phyloP scores from a whole-genome alignment of 2,113 vertebrate genomes.

The Lipotes vexillifer region DNA sequence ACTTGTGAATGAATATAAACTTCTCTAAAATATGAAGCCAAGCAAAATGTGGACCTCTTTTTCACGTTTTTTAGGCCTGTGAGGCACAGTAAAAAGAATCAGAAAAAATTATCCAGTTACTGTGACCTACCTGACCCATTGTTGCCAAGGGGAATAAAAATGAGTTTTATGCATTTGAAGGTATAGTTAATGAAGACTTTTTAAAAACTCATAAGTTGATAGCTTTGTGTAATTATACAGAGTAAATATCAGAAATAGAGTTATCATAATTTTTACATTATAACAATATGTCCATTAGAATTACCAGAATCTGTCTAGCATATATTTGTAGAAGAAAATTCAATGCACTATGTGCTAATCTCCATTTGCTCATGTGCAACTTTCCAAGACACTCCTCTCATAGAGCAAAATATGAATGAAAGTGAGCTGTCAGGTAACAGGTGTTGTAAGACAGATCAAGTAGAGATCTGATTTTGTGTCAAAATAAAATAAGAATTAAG shows the following conservation, averaged over 20 bases:
- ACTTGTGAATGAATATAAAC: slow-evolving; percentile 58
- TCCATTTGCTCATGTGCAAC: background rate
- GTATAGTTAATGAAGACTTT: slow-evolving; percentile 29
- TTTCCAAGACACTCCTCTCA: background rate
- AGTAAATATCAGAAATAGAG: slow-evolving; percentile 45
- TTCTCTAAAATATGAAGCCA: slow-evolving; percentile 55
- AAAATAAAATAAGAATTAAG: slow-evolving; percentile 64
- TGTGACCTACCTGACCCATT: slow-evolving; percentile 47
- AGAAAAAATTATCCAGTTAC: slow-evolving; percentile 50
- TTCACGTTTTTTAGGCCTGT: slow-evolving; percentile 50
- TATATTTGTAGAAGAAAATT: slow-evolving; percentile 32
- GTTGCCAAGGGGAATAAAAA: slow-evolving; percentile 49
- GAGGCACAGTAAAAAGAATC: slow-evolving; percentile 62
- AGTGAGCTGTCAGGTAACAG: slow-evolving; percentile 35
- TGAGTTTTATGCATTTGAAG: slow-evolving; percentile 48
- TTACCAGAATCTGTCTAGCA: background rate
- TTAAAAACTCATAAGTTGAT: slow-evolving; percentile 46
- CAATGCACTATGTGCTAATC: background rate
- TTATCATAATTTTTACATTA: slow-evolving; percentile 52
- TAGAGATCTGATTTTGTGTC: slow-evolving; percentile 65
- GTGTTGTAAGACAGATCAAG: slow-evolving; percentile 60
- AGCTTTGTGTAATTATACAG: slow-evolving; percentile 48
- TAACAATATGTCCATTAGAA: slow-evolving; percentile 44
- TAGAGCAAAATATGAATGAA: slow-evolving; percentile 47
- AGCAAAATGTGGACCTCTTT: slow-evolving; percentile 36